A percentile compares a stretch with the other conserved stretches of the same genome.
Evolutionary conservation across 2,797 vertebrate species (phyloP).

Genomic region (Lithobates sylvaticus): DNA sequence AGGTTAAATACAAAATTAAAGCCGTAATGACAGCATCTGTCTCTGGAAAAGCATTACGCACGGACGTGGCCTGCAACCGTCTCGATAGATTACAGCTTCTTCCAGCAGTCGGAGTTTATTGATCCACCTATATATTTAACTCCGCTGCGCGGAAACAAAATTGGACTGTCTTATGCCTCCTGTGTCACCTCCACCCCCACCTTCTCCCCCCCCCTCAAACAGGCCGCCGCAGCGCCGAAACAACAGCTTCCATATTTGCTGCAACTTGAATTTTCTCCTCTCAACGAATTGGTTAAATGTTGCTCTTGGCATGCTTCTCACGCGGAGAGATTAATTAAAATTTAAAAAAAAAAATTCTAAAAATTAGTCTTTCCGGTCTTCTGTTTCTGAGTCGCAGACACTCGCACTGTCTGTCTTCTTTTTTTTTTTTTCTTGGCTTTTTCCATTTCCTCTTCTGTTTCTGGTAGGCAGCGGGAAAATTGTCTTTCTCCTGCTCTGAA

Average conservation of each 20-base stretch:
- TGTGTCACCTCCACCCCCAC: background rate
- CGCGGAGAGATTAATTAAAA: conserved; percentile 53
- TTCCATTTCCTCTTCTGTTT: conserved; percentile 21
- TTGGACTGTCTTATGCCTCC: background rate
- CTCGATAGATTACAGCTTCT: conserved; percentile 18
- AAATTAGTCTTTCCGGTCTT: conserved; percentile 45
- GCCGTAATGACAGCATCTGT: conserved; percentile 37
- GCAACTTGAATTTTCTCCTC: background rate
- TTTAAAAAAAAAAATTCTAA: conserved; percentile 21
- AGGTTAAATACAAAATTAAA: conserved; percentile 52
- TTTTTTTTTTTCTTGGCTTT: background rate
- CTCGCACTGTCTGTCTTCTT: background rate
- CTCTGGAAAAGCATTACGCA: conserved; percentile 20
- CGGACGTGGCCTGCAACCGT: conserved; percentile 27
- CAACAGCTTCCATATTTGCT: background rate
- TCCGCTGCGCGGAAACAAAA: background rate
- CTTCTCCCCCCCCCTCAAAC: background rate
- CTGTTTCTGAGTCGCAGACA: conserved; percentile 40
- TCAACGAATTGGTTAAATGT: conserved; percentile 31
- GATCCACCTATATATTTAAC: conserved; percentile 8
- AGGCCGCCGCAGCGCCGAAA: background rate
- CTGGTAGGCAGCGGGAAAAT: background rate
- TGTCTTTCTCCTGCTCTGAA: background rate
- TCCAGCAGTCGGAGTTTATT: conserved; percentile 21
- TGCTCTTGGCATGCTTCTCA: conserved; percentile 18